Conservation (phyloP, 1,140 invertebrate species). For the Euschistus heros region DNA sequence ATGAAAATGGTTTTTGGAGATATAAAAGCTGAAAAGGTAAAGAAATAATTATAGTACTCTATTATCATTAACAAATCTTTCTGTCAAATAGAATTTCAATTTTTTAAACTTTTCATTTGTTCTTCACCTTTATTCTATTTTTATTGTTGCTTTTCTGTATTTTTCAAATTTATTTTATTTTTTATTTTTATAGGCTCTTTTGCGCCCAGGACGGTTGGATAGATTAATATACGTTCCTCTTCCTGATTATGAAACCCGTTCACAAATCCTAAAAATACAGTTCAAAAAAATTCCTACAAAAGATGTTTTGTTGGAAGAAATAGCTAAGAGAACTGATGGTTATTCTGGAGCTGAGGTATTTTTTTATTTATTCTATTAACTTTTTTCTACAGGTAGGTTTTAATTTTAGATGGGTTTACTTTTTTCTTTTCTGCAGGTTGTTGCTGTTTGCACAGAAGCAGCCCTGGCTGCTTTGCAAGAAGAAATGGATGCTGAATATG, state of each 20-base stretch:
- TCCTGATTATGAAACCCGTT: constrained; percentile 59
- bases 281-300: constrained; percentile 47
- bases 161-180: no score
- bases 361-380: neutral
- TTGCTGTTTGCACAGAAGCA: constrained; percentile 77
- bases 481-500: constrained; percentile 44
- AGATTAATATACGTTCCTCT: constrained; percentile 78
- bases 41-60: no score
- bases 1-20: no score
- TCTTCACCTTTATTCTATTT: no score
- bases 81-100: no score
- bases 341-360: constrained; percentile 82
- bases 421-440: constrained; percentile 40
- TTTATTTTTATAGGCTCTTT: constrained; percentile 49
- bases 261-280: constrained; percentile 60
- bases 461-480: constrained; percentile 68
- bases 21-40: no score
- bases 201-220: constrained; percentile 81
- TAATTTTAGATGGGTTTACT: constrained; percentile 1
- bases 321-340: constrained; percentile 54
- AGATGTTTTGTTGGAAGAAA: constrained; percentile 48
- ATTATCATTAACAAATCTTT: no score
- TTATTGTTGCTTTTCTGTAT: no score
- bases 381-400: neutral
- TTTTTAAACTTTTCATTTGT: no score